Evolutionary conservation across 2,113 vertebrate genomes (phyloP).

Genomic region (Hemichromis elongatus): DNA sequence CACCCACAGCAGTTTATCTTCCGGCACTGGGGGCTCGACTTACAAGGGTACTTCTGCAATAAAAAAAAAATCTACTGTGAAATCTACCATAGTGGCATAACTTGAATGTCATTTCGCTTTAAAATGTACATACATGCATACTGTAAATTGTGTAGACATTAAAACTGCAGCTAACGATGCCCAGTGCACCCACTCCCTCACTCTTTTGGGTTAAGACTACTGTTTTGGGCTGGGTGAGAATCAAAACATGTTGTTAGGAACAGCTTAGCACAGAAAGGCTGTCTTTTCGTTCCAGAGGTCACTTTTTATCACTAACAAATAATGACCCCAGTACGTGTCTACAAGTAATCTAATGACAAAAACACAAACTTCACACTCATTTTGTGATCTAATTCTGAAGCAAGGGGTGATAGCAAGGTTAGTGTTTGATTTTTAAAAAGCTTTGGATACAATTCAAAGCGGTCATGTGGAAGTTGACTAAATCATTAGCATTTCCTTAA

Average conservation of each 20-base stretch:
- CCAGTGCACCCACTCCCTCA: background rate
- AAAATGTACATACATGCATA: background rate
- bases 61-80: background rate
- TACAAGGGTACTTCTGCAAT: background rate
- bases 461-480: background rate
- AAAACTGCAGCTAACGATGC: background rate
- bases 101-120: background rate
- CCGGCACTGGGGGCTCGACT: background rate
- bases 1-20: constrained; percentile 29
- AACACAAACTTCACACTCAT: background rate
- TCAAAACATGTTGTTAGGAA: constrained; percentile 30
- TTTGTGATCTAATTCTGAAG: background rate
- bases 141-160: background rate
- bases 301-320: background rate
- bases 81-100: background rate
- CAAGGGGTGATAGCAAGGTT: background rate
- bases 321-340: background rate
- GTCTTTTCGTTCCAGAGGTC: background rate
- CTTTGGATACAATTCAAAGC: background rate
- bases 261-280: background rate
- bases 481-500: background rate
- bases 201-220: background rate
- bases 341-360: background rate
- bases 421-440: background rate
- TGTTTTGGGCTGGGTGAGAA: background rate